These are phyloP conservation scores for Diogma glabrata DNA, from an alignment of 2,888 invertebrate species.

Conservation along the genomic window DNA sequence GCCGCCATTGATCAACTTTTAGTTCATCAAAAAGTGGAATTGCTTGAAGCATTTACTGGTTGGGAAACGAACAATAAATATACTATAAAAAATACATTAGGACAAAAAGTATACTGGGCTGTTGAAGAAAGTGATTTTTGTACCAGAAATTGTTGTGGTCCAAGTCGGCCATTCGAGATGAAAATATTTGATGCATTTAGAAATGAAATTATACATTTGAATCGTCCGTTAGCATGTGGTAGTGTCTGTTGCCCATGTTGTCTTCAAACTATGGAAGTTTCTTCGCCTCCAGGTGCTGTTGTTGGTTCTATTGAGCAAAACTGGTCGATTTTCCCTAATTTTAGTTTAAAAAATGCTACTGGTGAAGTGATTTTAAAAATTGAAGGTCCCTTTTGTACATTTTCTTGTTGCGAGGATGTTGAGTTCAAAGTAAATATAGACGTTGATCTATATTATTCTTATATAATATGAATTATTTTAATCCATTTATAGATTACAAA, in stretches of 20 bases:
- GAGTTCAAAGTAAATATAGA: constrained; percentile 59
- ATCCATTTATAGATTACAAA: constrained; percentile 48
- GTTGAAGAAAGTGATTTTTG: constrained; percentile 71
- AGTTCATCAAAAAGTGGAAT: constrained; percentile 70
- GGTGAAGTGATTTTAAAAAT: constrained; percentile 61
- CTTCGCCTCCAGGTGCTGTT: constrained; percentile 52
- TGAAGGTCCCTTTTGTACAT: constrained; percentile 64
- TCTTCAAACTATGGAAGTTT: constrained; percentile 61
- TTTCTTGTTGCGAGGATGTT: constrained; percentile 65
- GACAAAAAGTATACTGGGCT: constrained; percentile 63
- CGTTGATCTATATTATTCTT: too few species aligned
- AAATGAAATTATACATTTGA: constrained; percentile 71
- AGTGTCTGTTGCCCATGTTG: constrained; percentile 76
- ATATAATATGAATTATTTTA: too few species aligned
- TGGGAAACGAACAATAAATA: constrained; percentile 84
- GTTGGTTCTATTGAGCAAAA: constrained; percentile 59
- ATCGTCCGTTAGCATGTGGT: constrained; percentile 64
- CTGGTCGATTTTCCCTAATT: constrained; percentile 59
- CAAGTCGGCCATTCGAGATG: constrained; percentile 69
- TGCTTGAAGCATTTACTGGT: constrained; percentile 64
- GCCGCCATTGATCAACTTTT: constrained; percentile 74
- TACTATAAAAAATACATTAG: constrained; percentile 58
- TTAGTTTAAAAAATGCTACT: constrained; percentile 54
- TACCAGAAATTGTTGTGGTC: constrained; percentile 68
- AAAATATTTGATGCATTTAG: constrained; percentile 65